Percentiles rank a stretch among this genome's conserved stretches.
phyloP scores from a whole-genome alignment of 2,888 invertebrate species.

The Julus scandinavius region DNA sequence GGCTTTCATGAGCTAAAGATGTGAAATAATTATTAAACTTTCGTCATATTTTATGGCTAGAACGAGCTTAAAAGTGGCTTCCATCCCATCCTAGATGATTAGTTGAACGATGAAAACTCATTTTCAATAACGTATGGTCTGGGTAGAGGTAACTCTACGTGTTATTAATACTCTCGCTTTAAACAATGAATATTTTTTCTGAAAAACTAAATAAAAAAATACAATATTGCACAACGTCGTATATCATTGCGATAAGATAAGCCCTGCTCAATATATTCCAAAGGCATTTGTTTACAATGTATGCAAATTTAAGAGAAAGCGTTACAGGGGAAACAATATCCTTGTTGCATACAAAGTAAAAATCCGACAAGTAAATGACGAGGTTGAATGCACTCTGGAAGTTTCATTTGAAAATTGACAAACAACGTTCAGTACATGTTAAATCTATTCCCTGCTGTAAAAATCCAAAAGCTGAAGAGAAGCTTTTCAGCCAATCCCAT shows the following conservation, averaged over 20 bases:
- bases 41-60: background rate
- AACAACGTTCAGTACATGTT: background rate
- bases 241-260: slow-evolving; percentile 2
- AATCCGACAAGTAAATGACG: background rate
- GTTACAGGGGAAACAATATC: background rate
- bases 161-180: background rate
- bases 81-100: background rate
- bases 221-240: background rate
- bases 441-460: background rate
- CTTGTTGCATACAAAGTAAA: background rate
- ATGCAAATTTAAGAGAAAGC: background rate
- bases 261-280: background rate
- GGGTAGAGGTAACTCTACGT: background rate
- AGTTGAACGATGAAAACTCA: background rate
- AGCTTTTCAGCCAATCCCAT: too few species aligned
- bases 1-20: slow-evolving; percentile 3
- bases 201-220: background rate
- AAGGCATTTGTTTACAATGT: slow-evolving; percentile 21
- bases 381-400: slow-evolving; percentile 3
- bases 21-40: slow-evolving; percentile 27
- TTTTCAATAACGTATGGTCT: background rate
- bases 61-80: background rate
- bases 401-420: background rate
- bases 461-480: background rate
- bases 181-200: background rate